These are phyloP conservation scores for Rousettus leschenaultii DNA, from an alignment of 2,113 vertebrate genomes.

Conservation along the genomic window DNA sequence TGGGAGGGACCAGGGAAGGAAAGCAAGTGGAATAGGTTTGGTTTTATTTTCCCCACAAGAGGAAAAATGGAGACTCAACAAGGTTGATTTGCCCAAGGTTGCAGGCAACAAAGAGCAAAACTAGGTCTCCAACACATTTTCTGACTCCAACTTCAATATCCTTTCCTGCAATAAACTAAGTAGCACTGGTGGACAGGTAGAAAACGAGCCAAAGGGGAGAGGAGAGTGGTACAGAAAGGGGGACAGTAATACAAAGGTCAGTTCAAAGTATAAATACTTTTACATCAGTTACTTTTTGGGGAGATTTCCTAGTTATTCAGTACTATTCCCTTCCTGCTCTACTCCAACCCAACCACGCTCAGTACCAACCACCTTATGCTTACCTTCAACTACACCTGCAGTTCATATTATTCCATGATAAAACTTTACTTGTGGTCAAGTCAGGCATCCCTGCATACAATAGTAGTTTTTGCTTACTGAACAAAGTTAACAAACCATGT, in stretches of 20 bases:
- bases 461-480: neutral
- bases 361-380: neutral
- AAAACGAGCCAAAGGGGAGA: neutral
- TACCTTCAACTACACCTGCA: neutral
- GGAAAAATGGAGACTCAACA: neutral
- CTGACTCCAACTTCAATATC: neutral
- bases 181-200: neutral
- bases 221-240: neutral
- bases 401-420: neutral
- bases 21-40: neutral
- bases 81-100: neutral
- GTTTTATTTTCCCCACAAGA: neutral
- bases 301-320: neutral
- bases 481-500: conserved; percentile 2
- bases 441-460: neutral
- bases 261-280: neutral
- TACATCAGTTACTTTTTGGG: neutral
- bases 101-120: neutral
- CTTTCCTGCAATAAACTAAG: neutral
- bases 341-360: neutral
- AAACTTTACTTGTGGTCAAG: conserved; percentile 18
- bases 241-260: neutral
- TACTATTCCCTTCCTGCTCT: neutral
- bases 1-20: neutral
- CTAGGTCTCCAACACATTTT: neutral